phyloP scores from a whole-genome alignment of 2,797 vertebrate species.

The Pterois miles region DNA sequence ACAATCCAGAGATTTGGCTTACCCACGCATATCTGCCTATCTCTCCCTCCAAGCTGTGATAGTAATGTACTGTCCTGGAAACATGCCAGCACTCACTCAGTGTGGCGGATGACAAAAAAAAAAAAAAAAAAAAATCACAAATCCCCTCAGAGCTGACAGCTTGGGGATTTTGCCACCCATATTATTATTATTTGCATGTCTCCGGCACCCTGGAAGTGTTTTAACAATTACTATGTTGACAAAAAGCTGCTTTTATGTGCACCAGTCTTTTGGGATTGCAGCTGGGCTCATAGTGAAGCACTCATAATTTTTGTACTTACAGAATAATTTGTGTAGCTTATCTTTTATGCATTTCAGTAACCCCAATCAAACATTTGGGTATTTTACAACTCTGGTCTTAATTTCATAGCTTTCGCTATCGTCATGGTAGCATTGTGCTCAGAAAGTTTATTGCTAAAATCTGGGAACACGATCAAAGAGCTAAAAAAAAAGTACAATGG shows the following conservation, averaged over 20 bases:
- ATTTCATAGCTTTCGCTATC: neutral
- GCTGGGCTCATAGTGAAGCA: neutral
- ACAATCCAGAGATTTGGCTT: slow-evolving; percentile 70
- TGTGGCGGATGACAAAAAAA: slow-evolving; percentile 54
- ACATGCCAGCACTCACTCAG: slow-evolving; percentile 51
- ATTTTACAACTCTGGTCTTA: neutral
- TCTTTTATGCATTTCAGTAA: neutral
- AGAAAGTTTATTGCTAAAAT: too few relatives aligned
- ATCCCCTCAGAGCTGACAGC: slow-evolving; percentile 72
- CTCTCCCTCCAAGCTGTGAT: slow-evolving; percentile 52
- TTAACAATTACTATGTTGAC: slow-evolving; percentile 32
- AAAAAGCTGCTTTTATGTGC: slow-evolving; percentile 34
- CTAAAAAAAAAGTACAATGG: too few relatives aligned
- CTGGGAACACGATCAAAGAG: too few relatives aligned
- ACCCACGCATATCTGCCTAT: slow-evolving; percentile 49
- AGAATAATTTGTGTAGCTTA: too few relatives aligned
- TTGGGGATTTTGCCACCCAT: slow-evolving; percentile 68
- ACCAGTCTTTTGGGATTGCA: slow-evolving; percentile 1
- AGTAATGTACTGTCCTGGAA: slow-evolving; percentile 72
- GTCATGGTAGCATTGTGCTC: neutral
- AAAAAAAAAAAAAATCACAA: slow-evolving; percentile 28
- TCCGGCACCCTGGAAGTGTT: slow-evolving; percentile 13
- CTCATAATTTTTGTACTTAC: neutral
- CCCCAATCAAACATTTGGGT: neutral
- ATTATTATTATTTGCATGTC: slow-evolving; percentile 58